These are phyloP conservation scores for Drosophila setosimentum DNA, from an alignment of 2,888 invertebrate species.

Conservation along the genomic window DNA sequence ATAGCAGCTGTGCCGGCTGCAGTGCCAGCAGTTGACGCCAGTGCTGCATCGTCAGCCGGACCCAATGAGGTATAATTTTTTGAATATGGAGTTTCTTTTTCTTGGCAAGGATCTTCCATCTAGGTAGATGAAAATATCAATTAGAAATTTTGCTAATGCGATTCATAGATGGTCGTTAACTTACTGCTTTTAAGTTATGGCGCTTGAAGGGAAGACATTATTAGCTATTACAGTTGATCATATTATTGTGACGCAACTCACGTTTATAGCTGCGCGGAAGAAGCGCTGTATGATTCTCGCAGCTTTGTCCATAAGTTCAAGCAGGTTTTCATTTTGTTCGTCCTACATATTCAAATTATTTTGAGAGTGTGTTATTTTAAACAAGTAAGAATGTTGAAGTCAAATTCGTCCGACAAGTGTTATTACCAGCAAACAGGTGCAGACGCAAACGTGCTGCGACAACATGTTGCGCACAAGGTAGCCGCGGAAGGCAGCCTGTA, in stretches of 20 bases:
- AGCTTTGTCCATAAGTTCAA: constrained; percentile 31
- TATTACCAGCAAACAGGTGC: constrained; percentile 58
- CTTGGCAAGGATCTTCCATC: constrained; percentile 43
- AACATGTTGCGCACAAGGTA: constrained; percentile 58
- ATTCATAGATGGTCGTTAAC: neutral
- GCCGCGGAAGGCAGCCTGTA: constrained; percentile 75
- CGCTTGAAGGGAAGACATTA: constrained; percentile 19
- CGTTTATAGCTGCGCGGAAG: constrained; percentile 51
- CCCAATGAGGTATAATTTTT: neutral
- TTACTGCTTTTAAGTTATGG: constrained; percentile 42
- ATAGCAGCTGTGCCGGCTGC: neutral
- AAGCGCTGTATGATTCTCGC: constrained; percentile 67
- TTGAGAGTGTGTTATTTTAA: neutral
- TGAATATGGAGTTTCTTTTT: constrained; percentile 31
- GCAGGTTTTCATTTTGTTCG: constrained; percentile 32
- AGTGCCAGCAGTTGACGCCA: neutral
- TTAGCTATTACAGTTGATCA: neutral
- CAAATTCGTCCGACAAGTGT: neutral
- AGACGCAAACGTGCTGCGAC: constrained; percentile 51
- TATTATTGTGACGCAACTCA: constrained; percentile 17
- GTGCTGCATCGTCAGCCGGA: neutral
- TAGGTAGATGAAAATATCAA: neutral
- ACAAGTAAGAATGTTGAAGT: neutral
- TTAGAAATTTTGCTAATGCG: neutral
- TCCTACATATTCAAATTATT: constrained; percentile 12